Evolutionary conservation across 35 echinoderm and acorn worm genomes (phyloP).

Genomic region (Anneissia japonica): DNA sequence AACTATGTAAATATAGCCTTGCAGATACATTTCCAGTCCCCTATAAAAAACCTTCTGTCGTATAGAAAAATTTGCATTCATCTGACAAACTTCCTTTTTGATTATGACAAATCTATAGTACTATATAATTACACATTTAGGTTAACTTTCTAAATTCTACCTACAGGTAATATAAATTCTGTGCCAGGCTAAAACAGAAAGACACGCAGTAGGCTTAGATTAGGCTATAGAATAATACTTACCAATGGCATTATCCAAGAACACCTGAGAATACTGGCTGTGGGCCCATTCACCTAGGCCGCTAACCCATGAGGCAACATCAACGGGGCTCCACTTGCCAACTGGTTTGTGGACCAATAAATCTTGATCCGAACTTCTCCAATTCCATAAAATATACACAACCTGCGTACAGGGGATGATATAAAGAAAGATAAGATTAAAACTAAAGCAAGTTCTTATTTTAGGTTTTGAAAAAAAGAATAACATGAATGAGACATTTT

Average conservation of each 20-base stretch:
- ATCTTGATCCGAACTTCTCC: slow-evolving; percentile 67
- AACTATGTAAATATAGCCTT: too few relatives aligned
- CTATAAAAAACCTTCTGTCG: too few relatives aligned
- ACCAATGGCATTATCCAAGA: slow-evolving; percentile 72
- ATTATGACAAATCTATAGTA: too few relatives aligned
- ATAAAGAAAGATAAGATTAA: not conserved
- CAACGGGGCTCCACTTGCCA: slow-evolving; percentile 59
- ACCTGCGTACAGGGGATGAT: slow-evolving; percentile 28
- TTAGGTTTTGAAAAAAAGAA: not conserved
- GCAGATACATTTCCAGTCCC: too few relatives aligned
- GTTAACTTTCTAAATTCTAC: too few relatives aligned
- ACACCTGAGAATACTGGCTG: slow-evolving; percentile 58
- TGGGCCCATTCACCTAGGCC: slow-evolving; percentile 86
- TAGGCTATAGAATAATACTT: too few relatives aligned
- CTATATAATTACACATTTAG: too few relatives aligned
- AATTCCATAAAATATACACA: slow-evolving; percentile 68
- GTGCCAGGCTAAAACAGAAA: too few relatives aligned
- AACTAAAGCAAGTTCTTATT: not conserved
- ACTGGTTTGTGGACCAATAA: slow-evolving; percentile 88
- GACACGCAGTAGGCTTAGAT: too few relatives aligned
- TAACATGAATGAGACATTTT: not conserved
- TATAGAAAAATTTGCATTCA: too few relatives aligned
- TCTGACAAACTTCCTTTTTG: too few relatives aligned
- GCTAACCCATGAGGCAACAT: slow-evolving; percentile 73
- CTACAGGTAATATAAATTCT: too few relatives aligned